Conservation (phyloP, 1,140 invertebrate species). For the Steinernema khuongi region DNA sequence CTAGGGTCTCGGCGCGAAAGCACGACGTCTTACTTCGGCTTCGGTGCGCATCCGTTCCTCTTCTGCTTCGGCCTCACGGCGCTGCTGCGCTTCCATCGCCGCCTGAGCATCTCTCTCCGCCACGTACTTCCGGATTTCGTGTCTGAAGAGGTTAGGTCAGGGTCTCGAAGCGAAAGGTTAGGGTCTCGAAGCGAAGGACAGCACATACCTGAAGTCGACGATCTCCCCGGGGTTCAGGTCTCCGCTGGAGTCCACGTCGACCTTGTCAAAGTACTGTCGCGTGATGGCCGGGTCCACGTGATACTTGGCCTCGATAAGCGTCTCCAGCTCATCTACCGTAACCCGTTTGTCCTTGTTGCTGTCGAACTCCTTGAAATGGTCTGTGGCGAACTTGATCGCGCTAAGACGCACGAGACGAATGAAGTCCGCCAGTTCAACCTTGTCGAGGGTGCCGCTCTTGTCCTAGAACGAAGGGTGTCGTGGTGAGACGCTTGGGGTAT, state of each 20-base stretch:
- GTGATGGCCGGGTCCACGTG: constrained; percentile 43
- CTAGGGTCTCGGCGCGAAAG: background rate
- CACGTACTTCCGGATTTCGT: constrained; percentile 53
- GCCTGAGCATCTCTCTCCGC: constrained; percentile 34
- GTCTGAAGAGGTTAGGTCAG: constrained; percentile 34
- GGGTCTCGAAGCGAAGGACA: background rate
- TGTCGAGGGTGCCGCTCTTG: constrained; percentile 31
- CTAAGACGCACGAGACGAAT: constrained; percentile 52
- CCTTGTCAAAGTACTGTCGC: constrained; percentile 46
- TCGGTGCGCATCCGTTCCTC: constrained; percentile 25
- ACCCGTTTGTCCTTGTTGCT: constrained; percentile 49
- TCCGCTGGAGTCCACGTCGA: constrained; percentile 48
- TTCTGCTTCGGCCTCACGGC: constrained; percentile 36
- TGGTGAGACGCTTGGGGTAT: background rate
- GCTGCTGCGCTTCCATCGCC: constrained; percentile 47
- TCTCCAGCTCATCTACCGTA: constrained; percentile 51
- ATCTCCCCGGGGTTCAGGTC: constrained; percentile 55
- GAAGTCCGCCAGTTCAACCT: constrained; percentile 56
- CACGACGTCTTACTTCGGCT: background rate
- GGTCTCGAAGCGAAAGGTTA: constrained; percentile 11
- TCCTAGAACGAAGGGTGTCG: constrained; percentile 23
- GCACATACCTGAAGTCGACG: constrained; percentile 54
- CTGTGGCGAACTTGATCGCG: constrained; percentile 57
- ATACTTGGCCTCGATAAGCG: constrained; percentile 52
- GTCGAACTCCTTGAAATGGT: constrained; percentile 57